Conservation (phyloP, 2,888 invertebrate genomes). For the Xestia ashworthii region DNA sequence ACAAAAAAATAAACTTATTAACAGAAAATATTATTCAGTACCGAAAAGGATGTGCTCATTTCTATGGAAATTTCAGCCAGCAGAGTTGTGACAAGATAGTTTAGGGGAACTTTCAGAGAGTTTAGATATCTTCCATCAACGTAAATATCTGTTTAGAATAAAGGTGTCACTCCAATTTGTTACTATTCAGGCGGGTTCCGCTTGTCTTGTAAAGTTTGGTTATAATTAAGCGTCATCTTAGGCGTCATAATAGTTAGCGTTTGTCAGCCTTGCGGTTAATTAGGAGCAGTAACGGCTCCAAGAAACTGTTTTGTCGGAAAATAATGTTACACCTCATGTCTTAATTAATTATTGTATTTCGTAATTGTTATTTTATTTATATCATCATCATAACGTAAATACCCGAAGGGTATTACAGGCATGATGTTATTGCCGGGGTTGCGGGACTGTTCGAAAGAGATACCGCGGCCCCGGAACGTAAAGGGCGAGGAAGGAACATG, state of each 20-base stretch:
- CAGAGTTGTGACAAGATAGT: background rate
- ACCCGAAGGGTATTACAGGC: too few relatives aligned
- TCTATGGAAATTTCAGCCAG: background rate
- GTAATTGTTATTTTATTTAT: background rate
- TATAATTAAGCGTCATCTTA: slow-evolving; percentile 49
- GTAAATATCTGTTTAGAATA: slow-evolving; percentile 1
- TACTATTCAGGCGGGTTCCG: slow-evolving; percentile 11
- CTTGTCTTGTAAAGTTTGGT: slow-evolving; percentile 37
- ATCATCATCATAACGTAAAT: background rate
- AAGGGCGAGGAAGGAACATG: too few relatives aligned
- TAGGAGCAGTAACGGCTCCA: slow-evolving; percentile 22
- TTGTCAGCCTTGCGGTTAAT: slow-evolving; percentile 56
- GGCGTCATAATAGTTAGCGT: slow-evolving; percentile 58
- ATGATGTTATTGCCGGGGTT: too few relatives aligned
- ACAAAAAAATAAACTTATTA: background rate
- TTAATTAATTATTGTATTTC: slow-evolving; percentile 30
- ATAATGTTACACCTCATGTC: slow-evolving; percentile 33
- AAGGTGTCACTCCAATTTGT: slow-evolving; percentile 18
- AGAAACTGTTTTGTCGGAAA: slow-evolving; percentile 27
- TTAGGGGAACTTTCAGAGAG: background rate
- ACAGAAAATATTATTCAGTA: background rate
- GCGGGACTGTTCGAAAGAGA: too few relatives aligned
- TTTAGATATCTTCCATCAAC: background rate
- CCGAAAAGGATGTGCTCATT: background rate
- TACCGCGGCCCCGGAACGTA: too few relatives aligned